Evolutionary conservation across 2,113 vertebrate genomes (phyloP), one percentile per base, ranked within the genome.

Genomic region (Erpornis zantholeuca): DNA sequence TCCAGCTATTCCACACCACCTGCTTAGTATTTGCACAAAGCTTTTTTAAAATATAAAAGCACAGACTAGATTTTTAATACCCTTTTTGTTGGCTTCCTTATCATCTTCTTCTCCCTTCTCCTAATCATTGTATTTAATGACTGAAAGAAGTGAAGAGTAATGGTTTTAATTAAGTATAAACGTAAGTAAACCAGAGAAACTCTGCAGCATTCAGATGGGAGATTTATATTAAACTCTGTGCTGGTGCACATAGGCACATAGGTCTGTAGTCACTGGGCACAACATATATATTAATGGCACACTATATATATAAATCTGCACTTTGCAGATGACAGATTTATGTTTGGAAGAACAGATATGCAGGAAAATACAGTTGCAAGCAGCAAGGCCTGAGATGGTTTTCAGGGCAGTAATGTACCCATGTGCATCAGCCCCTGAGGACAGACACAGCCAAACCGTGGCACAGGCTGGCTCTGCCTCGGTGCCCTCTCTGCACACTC

Each of bases 121-220:
- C 11, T 12, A 81, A 57, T 61, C 25, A 60, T 28, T 66, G 10
- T n/a, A 53, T 64, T 77, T 42, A 69, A 61, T 44, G 15, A 57
- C 21, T 36, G 31, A 61, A 86, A 83, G 42, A 72, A 36, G 7
- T 75, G 42, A 69, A 60, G 28, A 84, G 15, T 64, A 95, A 86
- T 82, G 14, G 2, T 63, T 94, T 92, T 56, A 89, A 83, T 81
- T 54, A 81, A 64, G 16, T 59, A 36, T 44, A 77, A 92, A 24
- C 5, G 14, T 24, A 75, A 64, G 52, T 56, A 82, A 72, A 83
- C 14, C 47, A 59, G 78, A 86, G 49, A 52, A 84, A 89, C 38
- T 40, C 65, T 64, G 38, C 21, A 68, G 47, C 60, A 47, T 94
- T 92, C 73, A 79, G 73, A 35, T 35, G 28, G 42, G 40, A 75